phyloP scores from a whole-genome alignment of 2,113 vertebrate genomes.

The Cacatua alba region DNA sequence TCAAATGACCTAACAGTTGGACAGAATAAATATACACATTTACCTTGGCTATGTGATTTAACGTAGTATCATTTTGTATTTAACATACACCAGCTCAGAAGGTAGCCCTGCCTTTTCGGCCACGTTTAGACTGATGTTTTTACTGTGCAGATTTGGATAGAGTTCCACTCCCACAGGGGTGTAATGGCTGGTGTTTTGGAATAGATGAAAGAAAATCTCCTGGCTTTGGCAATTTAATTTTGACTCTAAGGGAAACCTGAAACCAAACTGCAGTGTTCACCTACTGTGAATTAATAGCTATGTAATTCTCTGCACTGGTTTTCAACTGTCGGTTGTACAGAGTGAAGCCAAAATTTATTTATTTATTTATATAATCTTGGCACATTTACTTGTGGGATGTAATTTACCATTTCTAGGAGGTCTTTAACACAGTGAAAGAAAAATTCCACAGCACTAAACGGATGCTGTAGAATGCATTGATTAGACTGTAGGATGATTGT shows the following conservation, averaged over 20 bases:
- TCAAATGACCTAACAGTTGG: neutral
- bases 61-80: neutral
- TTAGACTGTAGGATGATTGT: neutral
- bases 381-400: neutral
- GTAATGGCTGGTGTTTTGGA: neutral
- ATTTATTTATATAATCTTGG: constrained; percentile 1
- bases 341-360: neutral
- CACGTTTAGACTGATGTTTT: neutral
- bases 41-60: neutral
- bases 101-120: neutral
- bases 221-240: neutral
- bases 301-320: neutral
- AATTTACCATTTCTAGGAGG: neutral
- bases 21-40: neutral
- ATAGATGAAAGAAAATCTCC: neutral
- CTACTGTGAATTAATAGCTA: neutral
- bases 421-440: neutral
- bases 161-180: neutral
- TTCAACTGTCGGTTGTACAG: neutral
- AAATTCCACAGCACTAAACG: neutral
- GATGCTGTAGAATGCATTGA: constrained; percentile 12
- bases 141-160: neutral
- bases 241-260: neutral
- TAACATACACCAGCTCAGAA: neutral
- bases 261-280: neutral